A percentile compares a stretch with the other conserved stretches of the same genome.
Evolutionary conservation across 2,797 vertebrate genomes (phyloP).

Genomic region (Avahi laniger): DNA sequence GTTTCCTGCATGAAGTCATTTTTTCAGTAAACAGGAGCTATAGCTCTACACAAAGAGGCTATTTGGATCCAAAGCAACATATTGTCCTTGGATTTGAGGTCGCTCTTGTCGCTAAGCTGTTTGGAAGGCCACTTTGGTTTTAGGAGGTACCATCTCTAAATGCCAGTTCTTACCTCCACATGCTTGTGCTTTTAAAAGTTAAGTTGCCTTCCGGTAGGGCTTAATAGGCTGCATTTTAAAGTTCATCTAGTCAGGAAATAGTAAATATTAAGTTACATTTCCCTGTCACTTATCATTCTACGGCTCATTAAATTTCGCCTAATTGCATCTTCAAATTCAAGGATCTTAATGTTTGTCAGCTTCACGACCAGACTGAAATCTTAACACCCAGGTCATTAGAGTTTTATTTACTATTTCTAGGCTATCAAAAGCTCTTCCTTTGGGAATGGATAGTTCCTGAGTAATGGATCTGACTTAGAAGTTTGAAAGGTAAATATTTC

Average conservation of each 20-base stretch:
- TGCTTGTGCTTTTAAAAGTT: conserved; percentile 70
- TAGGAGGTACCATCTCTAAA: conserved; percentile 28
- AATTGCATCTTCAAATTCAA: conserved; percentile 83
- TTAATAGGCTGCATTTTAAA: conserved; percentile 69
- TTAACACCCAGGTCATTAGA: conserved; percentile 63
- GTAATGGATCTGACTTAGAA: conserved; percentile 56
- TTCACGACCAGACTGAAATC: conserved; percentile 71
- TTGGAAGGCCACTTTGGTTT: conserved; percentile 23
- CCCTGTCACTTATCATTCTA: conserved; percentile 85
- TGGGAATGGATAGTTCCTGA: conserved; percentile 41
- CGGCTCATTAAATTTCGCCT: conserved; percentile 86
- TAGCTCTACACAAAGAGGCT: conserved; percentile 27
- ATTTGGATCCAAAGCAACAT: conserved; percentile 56
- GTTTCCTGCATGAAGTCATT: background rate
- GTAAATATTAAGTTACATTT: conserved; percentile 84
- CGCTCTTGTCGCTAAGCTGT: conserved; percentile 41
- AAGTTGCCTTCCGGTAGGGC: conserved; percentile 54
- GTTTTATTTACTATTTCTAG: conserved; percentile 62
- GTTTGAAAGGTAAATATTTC: conserved; percentile 58
- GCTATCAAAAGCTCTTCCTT: conserved; percentile 44
- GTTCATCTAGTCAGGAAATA: conserved; percentile 86
- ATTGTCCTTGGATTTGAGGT: conserved; percentile 59
- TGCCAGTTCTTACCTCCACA: conserved; percentile 47
- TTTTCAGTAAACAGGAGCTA: background rate
- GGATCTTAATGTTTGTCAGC: conserved; percentile 75